Evolutionary conservation across 1,140 invertebrate species (phyloP), one percentile per base, ranked within the genome.

Genomic region (Pseudomyrmex concolor): DNA sequence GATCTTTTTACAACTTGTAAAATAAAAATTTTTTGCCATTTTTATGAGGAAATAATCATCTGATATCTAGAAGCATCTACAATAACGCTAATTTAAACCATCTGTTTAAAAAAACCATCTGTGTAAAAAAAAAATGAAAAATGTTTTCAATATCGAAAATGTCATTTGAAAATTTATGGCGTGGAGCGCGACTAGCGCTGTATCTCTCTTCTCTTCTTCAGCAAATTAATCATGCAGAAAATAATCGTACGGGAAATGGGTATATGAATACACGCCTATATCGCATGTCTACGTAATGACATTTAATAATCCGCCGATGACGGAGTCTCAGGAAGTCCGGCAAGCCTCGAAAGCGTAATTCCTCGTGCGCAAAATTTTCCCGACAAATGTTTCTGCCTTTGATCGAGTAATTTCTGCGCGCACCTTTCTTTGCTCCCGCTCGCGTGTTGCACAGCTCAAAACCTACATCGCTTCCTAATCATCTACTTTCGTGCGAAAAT

Each of bases 321-420:
- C 19, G 12, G 19, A 48, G 12, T 59, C 64, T 10, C 7, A 48
- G 63, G 64, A 68, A 78, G 34, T 70, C 34, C 15, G 57, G 3
- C 12, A n/a, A 25, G 64, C 17, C 1, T 78, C 19, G 63, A 68
- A 55, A 67, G 25, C 17, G 34, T 48, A 19, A 43, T 55, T 77
- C 63, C 19, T 70, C 19, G 76, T 66, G 54, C 70, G 64, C 54
- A 50, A 80, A 80, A 80, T 80, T 80, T 71, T 71, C 66, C 43
- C 3, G 19, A 51, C n/a, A 62, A 51, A 9, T 17, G 15, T 80
- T 57, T 55, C 54, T 59, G 8, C 2, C 51, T 25, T 76, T 66
- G 17, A 51, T 59, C 22, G 54, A 15, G 22, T 8, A 43, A 59
- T 70, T 59, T 70, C 54, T 19, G 4, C 10, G n/a, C 10, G n/a